These are phyloP conservation scores for Motacilla tschutschensis DNA, from an alignment of 2,113 vertebrate genomes.

Conservation along the genomic window DNA sequence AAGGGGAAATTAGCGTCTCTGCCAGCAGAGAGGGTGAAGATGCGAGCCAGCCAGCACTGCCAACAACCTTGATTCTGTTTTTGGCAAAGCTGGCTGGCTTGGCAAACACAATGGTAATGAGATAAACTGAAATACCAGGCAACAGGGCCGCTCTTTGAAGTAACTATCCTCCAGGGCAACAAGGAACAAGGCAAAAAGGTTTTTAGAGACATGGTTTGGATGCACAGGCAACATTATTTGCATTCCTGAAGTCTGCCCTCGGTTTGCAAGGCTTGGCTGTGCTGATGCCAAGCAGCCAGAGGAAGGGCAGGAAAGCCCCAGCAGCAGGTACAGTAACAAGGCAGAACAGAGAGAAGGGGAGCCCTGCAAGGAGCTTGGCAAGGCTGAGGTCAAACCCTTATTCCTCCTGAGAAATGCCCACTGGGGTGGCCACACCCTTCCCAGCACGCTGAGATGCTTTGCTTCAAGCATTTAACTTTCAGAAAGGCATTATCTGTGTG, in stretches of 20 bases:
- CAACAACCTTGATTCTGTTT: constrained; percentile 66
- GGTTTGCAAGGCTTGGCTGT: background rate
- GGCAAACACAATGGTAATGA: constrained; percentile 60
- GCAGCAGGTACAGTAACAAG: background rate
- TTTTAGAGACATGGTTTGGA: constrained; percentile 50
- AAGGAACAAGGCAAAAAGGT: constrained; percentile 58
- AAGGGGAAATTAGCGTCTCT: constrained; percentile 61
- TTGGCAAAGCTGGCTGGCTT: constrained; percentile 66
- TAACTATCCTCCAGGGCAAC: constrained; percentile 70
- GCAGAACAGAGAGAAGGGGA: background rate
- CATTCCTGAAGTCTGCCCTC: constrained; percentile 23
- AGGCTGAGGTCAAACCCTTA: background rate
- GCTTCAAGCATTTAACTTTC: background rate
- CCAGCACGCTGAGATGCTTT: background rate
- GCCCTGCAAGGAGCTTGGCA: background rate
- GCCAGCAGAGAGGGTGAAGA: constrained; percentile 45
- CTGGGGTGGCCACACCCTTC: accelerated
- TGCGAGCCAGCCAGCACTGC: constrained; percentile 45
- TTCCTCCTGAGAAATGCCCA: accelerated
- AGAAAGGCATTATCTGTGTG: accelerated
- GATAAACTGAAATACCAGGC: constrained; percentile 67
- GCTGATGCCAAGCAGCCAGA: background rate
- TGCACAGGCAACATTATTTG: constrained; percentile 28
- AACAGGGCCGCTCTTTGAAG: constrained; percentile 65
- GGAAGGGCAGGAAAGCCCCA: background rate